Conservation (phyloP, 2,888 invertebrate genomes). For the Dryadula phaetusa region DNA sequence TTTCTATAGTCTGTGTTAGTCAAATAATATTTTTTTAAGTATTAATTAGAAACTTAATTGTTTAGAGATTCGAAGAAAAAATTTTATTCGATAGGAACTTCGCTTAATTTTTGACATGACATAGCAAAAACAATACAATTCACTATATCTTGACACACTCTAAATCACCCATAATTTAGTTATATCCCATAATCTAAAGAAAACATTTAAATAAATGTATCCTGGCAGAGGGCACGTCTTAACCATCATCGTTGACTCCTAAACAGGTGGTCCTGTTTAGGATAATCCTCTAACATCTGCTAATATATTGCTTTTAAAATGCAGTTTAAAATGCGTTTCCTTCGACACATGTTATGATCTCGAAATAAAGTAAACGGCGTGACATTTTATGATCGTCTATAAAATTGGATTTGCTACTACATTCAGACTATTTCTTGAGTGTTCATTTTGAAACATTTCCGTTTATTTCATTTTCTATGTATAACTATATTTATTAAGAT, state of each 20-base stretch:
- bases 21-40: no score
- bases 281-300: conserved; percentile 75
- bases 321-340: conserved; percentile 66
- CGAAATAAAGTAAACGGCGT: conserved; percentile 47
- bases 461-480: conserved; percentile 55
- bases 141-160: conserved; percentile 18
- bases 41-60: no score
- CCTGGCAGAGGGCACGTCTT: conserved; percentile 65
- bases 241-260: conserved; percentile 56
- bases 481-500: no score
- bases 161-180: conserved; percentile 36
- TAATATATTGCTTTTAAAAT: conserved; percentile 65
- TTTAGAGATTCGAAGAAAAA: no score
- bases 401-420: conserved; percentile 22
- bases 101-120: no score
- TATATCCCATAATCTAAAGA: conserved; percentile 46
- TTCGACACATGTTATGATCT: conserved; percentile 69
- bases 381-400: conserved; percentile 35
- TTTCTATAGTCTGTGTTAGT: no score
- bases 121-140: conserved; percentile 7
- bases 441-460: conserved; percentile 50
- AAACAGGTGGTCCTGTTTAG: conserved; percentile 80
- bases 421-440: conserved; percentile 12
- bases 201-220: conserved; percentile 65
- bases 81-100: no score